Evolutionary conservation across 1,140 invertebrate species (phyloP), one percentile per base, ranked within the genome.

Genomic region (Homarus americanus): DNA sequence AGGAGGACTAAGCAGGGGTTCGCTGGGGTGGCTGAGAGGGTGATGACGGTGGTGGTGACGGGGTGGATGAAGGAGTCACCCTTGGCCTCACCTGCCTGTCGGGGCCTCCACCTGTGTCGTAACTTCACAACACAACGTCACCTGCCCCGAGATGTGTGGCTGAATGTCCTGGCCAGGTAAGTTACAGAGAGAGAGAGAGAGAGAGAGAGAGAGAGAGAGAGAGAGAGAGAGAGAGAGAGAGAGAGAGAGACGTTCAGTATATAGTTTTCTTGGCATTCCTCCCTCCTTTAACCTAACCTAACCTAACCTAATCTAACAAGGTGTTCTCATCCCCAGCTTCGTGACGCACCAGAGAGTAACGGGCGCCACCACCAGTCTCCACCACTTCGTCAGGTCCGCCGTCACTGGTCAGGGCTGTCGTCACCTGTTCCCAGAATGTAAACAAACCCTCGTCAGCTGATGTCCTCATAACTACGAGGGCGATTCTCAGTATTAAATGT

Each of bases 281-380:
- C n/a, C n/a, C n/a, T n/a, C n/a, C n/a, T n/a, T n/a, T n/a, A n/a
- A n/a, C n/a, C n/a, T n/a, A n/a, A n/a, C n/a, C n/a, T n/a, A n/a
- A n/a, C n/a, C n/a, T n/a, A n/a, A n/a, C n/a, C n/a, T n/a, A n/a
- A n/a, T n/a, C n/a, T n/a, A n/a, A n/a, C n/a, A n/a, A n/a, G n/a
- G n/a, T n/a, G n/a, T n/a, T n/a, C n/a, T n/a, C n/a, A n/a, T 38
- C 79, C 10, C 20, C 79, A 82, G 79, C 49, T 82, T 82, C 79
- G 79, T 58, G 17, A 38, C 79, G 44, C 44, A 82, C 53, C 79
- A 53, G 2, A 82, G 28, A 4, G 79, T 44, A 49, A 15, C 32
- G 28, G 49, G 58, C 24, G 7, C 24, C 32, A 32, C 24, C 34
- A 24, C 34, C 17, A 34, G 15, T 12, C 28, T 63, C 49, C 44